Evolutionary conservation across 2,113 vertebrate species (phyloP), one percentile per base, ranked within the genome.

Genomic region (Phalacrocorax pelagicus): DNA sequence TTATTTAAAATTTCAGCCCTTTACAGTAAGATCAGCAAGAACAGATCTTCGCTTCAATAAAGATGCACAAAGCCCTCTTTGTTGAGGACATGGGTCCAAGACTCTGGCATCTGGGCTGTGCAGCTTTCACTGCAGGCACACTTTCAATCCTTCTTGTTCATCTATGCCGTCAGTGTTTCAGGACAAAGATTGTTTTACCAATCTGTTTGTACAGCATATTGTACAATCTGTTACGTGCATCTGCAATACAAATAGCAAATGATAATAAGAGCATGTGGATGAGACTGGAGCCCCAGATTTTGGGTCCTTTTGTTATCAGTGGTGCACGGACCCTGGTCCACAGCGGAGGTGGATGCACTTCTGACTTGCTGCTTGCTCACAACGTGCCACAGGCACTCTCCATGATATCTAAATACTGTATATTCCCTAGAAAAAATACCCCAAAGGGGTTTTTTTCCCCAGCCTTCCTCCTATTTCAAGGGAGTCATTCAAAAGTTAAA

Each of bases 11-110:
- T 71, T 89, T 91, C 81, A 87, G 73, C 27, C 58, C 40, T 42
- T 87, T 40, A 19, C 81, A 92, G 66, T 34, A 29, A 79, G 51
- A 88, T 62, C 92, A 71, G 63, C 71, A 88, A 95, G 84, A 97
- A 96, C 90, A 96, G 89, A 58, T 42, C 74, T 38, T 70, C 85
- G 54, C 62, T 95, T 97, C 78, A 95, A 52, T 26, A 84, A 94
- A 81, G 85, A 95, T 40, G 79, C 59, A 96, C 85, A 97, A 95
- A 95, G 79, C 51, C 82, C 63, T 88, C 86, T 81, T 92, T 96
- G 92, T 95, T 80, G 78, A 88, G 87, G 91, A 92, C 66, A 18
- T 4, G 73, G 42, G 84, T 65, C 92, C 92, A 54, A 80, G 75
- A 54, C 62, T 20, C 38, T 10, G 51, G 81, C 3, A 3, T 63